A percentile compares a stretch with the other conserved stretches of the same genome.
Evolutionary conservation across 2,797 vertebrate species (phyloP).

Genomic region (Notolabrus celidotus): DNA sequence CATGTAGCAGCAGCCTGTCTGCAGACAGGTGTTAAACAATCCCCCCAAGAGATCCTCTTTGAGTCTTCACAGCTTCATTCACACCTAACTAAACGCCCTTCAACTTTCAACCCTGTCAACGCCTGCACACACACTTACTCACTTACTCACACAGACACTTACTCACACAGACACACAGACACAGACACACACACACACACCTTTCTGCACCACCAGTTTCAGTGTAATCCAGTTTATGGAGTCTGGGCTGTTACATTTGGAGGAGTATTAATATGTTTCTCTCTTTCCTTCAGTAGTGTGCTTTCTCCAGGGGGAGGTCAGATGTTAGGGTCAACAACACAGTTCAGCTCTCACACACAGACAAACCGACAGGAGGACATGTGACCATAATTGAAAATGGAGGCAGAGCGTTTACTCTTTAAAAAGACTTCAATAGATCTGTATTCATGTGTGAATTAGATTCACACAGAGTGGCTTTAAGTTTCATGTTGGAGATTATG

Average conservation of each 20-base stretch:
- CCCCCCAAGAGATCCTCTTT: slow-evolving; percentile 51
- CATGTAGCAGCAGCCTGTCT: slow-evolving; percentile 30
- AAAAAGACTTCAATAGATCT: background rate
- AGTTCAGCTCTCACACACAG: background rate
- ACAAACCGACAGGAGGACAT: background rate
- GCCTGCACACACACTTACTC: background rate
- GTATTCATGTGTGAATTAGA: background rate
- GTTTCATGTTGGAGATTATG: too few species aligned
- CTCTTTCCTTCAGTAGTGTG: background rate
- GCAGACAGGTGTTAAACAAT: slow-evolving; percentile 70
- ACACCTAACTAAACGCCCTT: slow-evolving; percentile 81
- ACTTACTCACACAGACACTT: background rate
- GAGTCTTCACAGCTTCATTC: slow-evolving; percentile 73
- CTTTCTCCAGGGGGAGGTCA: background rate
- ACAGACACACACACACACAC: background rate
- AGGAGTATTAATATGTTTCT: background rate
- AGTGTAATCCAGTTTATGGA: background rate
- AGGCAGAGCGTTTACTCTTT: background rate
- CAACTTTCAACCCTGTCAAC: slow-evolving; percentile 44
- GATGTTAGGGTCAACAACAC: background rate
- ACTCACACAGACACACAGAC: background rate
- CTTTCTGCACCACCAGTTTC: slow-evolving; percentile 18
- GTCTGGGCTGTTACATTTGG: slow-evolving; percentile 2
- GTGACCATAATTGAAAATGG: too few species aligned
- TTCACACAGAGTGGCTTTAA: too few species aligned